Evolutionary conservation across 2,888 invertebrate genomes (phyloP).

Genomic region (Drosophila yooni): DNA sequence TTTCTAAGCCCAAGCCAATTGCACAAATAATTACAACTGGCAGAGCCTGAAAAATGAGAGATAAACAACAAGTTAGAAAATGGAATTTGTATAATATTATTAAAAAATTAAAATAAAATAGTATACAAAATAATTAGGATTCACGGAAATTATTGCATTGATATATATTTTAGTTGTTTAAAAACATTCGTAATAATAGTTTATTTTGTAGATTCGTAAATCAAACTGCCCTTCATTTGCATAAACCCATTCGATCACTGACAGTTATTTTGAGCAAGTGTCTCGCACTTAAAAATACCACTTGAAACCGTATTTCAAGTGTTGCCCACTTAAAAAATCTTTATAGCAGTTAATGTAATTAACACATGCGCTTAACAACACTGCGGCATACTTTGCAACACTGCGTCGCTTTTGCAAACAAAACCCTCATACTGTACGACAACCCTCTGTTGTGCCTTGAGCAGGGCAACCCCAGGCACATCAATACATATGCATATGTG

Average conservation of each 20-base stretch:
- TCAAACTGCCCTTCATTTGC: not conserved
- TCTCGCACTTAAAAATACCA: not conserved
- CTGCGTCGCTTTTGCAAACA: slow-evolving; percentile 4
- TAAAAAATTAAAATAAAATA: not conserved
- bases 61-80: not conserved
- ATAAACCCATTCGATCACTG: not conserved
- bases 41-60: slow-evolving; percentile 56
- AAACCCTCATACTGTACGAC: slow-evolving; percentile 36
- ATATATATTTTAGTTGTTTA: not conserved
- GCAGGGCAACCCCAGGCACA: slow-evolving; percentile 45
- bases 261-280: slow-evolving; percentile 1
- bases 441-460: slow-evolving; percentile 31
- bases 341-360: not conserved
- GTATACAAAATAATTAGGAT: not conserved
- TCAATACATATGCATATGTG: not conserved
- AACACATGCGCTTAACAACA: slow-evolving; percentile 36
- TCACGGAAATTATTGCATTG: not conserved
- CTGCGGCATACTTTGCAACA: slow-evolving; percentile 41
- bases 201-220: not conserved
- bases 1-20: slow-evolving; percentile 39
- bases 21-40: slow-evolving; percentile 55
- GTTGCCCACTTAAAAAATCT: slow-evolving; percentile 14
- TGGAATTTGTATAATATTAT: not conserved
- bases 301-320: slow-evolving; percentile 20
- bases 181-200: not conserved